A percentile compares a stretch with the other conserved stretches of the same genome.
Evolutionary conservation across 2,888 invertebrate species (phyloP).

Genomic region (Xestobium rufovillosum): DNA sequence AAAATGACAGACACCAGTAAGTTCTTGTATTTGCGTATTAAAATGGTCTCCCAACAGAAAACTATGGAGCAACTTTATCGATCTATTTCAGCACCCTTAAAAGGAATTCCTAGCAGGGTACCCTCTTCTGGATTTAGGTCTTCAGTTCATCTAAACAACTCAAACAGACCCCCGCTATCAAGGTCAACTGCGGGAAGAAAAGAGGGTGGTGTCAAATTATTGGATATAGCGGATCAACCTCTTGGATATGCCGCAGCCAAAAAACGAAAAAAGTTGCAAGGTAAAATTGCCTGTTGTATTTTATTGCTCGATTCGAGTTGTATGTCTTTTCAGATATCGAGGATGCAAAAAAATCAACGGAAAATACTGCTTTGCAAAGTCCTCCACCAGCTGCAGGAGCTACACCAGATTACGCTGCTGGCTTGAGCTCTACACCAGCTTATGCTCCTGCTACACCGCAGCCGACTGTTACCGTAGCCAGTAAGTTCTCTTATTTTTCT

Average conservation of each 20-base stretch:
- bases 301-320: slow-evolving; percentile 16
- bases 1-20: slow-evolving; percentile 95
- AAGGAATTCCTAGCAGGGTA: slow-evolving; percentile 81
- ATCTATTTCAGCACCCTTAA: slow-evolving; percentile 66
- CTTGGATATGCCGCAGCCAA: slow-evolving; percentile 77
- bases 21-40: too few relatives aligned
- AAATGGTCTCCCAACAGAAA: too few relatives aligned
- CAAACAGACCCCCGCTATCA: slow-evolving; percentile 50
- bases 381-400: slow-evolving; percentile 32
- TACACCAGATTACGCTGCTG: slow-evolving; percentile 80
- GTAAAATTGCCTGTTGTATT: slow-evolving; percentile 39
- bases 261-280: slow-evolving; percentile 76
- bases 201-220: slow-evolving; percentile 88
- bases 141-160: slow-evolving; percentile 44
- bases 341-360: slow-evolving; percentile 56
- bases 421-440: slow-evolving; percentile 54
- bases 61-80: too few relatives aligned
- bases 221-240: slow-evolving; percentile 92
- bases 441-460: slow-evolving; percentile 42
- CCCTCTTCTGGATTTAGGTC: slow-evolving; percentile 59
- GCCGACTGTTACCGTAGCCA: slow-evolving; percentile 32
- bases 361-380: slow-evolving; percentile 35
- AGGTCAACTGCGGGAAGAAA: slow-evolving; percentile 62
- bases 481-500: slow-evolving; percentile 24
- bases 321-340: slow-evolving; percentile 48